A percentile compares a stretch with the other conserved stretches of the same genome.
phyloP scores from a whole-genome alignment of 2,888 invertebrate genomes.

The Tineola bisselliella region DNA sequence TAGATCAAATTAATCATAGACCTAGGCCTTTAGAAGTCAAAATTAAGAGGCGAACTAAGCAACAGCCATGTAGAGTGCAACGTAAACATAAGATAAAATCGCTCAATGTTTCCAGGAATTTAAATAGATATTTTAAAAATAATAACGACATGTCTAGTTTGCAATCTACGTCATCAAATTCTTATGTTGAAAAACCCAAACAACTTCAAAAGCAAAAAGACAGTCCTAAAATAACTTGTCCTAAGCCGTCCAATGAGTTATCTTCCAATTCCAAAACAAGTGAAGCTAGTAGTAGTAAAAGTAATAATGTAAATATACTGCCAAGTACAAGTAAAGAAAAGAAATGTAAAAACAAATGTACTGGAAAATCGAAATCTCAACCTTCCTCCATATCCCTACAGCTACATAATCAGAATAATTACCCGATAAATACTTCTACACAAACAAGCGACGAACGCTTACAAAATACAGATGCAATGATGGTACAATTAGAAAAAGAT shows the following conservation, averaged over 20 bases:
- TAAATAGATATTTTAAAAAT: slow-evolving; percentile 23
- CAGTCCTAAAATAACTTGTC: no score
- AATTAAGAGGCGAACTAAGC: slow-evolving; percentile 16
- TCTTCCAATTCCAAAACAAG: background rate
- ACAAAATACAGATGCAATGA: slow-evolving; percentile 30
- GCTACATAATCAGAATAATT: background rate
- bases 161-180: slow-evolving; percentile 20
- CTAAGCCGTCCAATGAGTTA: no score
- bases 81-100: slow-evolving; percentile 48
- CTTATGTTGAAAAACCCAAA: slow-evolving; percentile 26
- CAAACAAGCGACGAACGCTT: slow-evolving; percentile 32
- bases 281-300: background rate
- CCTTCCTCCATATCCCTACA: background rate
- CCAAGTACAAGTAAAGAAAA: background rate
- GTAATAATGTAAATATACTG: no score
- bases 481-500: slow-evolving; percentile 47
- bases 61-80: background rate
- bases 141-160: slow-evolving; percentile 18
- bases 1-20: slow-evolving; percentile 16
- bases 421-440: slow-evolving; percentile 34
- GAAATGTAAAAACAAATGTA: background rate
- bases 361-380: background rate
- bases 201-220: no score
- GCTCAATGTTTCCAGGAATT: slow-evolving; percentile 45
- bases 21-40: slow-evolving; percentile 15